Percentiles rank a stretch among this genome's conserved stretches.
Evolutionary conservation across 2,797 vertebrate genomes (phyloP).

Genomic region (Etheostoma perlongum): DNA sequence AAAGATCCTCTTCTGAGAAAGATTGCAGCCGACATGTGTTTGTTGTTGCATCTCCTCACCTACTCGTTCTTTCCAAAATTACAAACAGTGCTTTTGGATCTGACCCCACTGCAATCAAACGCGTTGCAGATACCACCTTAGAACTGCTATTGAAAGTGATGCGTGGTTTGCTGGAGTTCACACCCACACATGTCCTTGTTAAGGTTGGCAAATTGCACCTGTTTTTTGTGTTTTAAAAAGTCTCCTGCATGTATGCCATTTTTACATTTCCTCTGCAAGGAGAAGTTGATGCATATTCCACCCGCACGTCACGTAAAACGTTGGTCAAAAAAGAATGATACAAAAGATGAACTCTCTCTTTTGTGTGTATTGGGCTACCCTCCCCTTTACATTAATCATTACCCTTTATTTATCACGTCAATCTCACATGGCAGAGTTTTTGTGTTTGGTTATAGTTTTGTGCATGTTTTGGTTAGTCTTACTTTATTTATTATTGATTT

Average conservation of each 20-base stretch:
- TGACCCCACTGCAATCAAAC: neutral
- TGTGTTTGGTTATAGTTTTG: no score
- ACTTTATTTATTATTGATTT: no score
- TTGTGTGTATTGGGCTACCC: neutral
- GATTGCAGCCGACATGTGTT: no score
- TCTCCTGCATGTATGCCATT: conserved; percentile 8
- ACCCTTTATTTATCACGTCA: neutral
- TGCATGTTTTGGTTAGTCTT: no score
- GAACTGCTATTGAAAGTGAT: conserved; percentile 26
- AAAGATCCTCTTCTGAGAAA: neutral
- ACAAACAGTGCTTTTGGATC: neutral
- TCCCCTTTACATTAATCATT: conserved; percentile 18
- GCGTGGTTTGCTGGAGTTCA: neutral
- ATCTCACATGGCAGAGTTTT: neutral
- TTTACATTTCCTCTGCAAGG: conserved; percentile 25
- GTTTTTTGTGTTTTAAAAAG: conserved; percentile 10
- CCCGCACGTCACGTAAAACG: conserved; percentile 46
- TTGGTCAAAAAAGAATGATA: neutral
- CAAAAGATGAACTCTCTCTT: conserved; percentile 6
- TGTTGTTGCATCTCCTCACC: neutral
- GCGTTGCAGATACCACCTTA: neutral
- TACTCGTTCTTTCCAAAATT: neutral
- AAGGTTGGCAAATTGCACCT: conserved; percentile 7
- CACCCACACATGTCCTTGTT: conserved; percentile 40
- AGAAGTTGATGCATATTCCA: conserved; percentile 19